Evolutionary conservation across 2,797 vertebrate species (phyloP), one percentile per base, ranked within the genome.

Genomic region (Glossophaga mutica): DNA sequence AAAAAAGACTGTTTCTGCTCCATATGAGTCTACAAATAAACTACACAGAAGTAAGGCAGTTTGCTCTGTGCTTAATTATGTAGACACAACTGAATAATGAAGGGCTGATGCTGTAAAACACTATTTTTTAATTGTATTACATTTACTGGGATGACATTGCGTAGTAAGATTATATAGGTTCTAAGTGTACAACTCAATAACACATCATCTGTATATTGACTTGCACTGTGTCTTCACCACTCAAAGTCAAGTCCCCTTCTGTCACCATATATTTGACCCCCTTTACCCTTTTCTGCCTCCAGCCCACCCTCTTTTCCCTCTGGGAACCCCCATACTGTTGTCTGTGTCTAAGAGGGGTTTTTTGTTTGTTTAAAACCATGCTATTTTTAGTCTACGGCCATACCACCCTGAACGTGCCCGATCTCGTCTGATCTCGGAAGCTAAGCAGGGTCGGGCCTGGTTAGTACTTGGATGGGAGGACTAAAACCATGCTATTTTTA

Each of bases 401-500:
- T n/a, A n/a, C n/a, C n/a, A n/a, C n/a, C n/a, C n/a, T n/a, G n/a
- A n/a, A n/a, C n/a, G n/a, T n/a, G n/a, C n/a, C n/a, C n/a, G n/a
- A n/a, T n/a, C n/a, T n/a, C n/a, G n/a, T n/a, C n/a, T n/a, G n/a
- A n/a, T n/a, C n/a, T n/a, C n/a, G n/a, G n/a, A n/a, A n/a, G n/a
- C n/a, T n/a, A n/a, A n/a, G n/a, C n/a, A n/a, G n/a, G n/a, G n/a
- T n/a, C n/a, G n/a, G n/a, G n/a, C n/a, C n/a, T n/a, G n/a, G n/a
- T n/a, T n/a, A n/a, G n/a, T n/a, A n/a, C n/a, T n/a, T n/a, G n/a
- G n/a, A n/a, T n/a, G n/a, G n/a, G n/a, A n/a, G n/a, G n/a, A n/a
- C n/a, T n/a, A n/a, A n/a, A n/a, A n/a, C n/a, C n/a, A n/a, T n/a
- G 90, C 92, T 79, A 83, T 78, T 96, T 88, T 97, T 94, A 90